Evolutionary conservation across 2,113 vertebrate species (phyloP), one percentile per base, ranked within the genome.

Genomic region (Machaerirhynchus nigripectus): DNA sequence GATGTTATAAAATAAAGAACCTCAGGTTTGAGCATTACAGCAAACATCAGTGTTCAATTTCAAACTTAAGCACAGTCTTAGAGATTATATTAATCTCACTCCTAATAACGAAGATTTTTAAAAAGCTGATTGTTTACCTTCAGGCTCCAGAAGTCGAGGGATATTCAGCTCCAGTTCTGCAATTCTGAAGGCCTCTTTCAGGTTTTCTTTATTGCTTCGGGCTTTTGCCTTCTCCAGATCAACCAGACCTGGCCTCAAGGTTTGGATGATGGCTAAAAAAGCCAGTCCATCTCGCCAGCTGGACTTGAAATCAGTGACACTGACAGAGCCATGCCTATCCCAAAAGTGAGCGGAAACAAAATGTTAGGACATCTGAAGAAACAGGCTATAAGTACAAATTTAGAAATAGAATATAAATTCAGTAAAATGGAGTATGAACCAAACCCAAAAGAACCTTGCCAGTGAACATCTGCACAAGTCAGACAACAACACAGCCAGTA

Each of bases 201-300:
- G 98, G 94, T 99, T 99, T 95, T 99, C 99, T 91, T 93, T 98
- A 98, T 99, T 99, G 92, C 98, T 98, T 92, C 98, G 97, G 44
- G 95, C 97, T 96, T 97, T 98, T 91, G 98, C 97, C 77, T 94
- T 98, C 84, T 98, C 97, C 94, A 99, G 86, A 90, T 99, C 98
- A 94, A 99, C 98, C 42, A 99, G 93, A 90, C 98, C 98, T 10
- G 99, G 99, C 75, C 97, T 96, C 89, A 99, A 98, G 23, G 98
- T 97, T 20, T 98, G 97, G 46, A 99, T 98, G 95, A 99, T 97
- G 2, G 99, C 99, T 94, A 99, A 95, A 93, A 99, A 99, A 21
- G 99, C 98, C 81, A 98, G 96, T 1, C 99, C 99, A 7, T 98
- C 99, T 94, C 99, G 98, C 99, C 99, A 99, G 96, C 99, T 99